Evolutionary conservation across 2,888 invertebrate species (phyloP).

Genomic region (Agrotis puta): DNA sequence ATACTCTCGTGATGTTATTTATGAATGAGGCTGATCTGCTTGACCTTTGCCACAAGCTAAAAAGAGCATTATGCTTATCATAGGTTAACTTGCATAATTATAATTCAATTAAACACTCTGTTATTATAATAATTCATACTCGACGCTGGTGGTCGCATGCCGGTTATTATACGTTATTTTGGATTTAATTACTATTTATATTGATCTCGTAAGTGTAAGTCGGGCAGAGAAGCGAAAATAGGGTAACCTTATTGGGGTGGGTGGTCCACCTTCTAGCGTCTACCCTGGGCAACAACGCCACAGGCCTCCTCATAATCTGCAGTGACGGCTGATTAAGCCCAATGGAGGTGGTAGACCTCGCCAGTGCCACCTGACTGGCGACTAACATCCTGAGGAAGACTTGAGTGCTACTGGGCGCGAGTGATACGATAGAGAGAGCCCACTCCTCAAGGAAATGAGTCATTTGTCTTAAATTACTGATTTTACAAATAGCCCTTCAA

Average conservation of each 20-base stretch:
- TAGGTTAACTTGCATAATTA: slow-evolving; percentile 24
- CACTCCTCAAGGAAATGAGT: no score
- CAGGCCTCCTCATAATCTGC: no score
- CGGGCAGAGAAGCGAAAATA: neutral
- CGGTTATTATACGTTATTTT: neutral
- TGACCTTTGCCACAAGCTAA: slow-evolving; percentile 18
- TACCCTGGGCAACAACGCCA: no score
- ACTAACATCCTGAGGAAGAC: no score
- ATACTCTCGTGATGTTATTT: no score
- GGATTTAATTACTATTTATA: slow-evolving; percentile 23
- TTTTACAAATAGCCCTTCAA: neutral
- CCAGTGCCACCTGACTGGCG: no score
- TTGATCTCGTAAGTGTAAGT: slow-evolving; percentile 1
- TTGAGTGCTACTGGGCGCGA: no score
- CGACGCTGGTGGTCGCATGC: slow-evolving; percentile 41
- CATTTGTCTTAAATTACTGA: neutral
- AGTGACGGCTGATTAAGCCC: no score
- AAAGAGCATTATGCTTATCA: slow-evolving; percentile 28
- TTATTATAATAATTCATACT: slow-evolving; percentile 13
- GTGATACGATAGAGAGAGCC: no score
- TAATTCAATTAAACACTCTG: slow-evolving; percentile 35
- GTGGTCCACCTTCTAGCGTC: neutral
- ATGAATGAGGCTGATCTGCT: neutral
- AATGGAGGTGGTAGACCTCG: no score
- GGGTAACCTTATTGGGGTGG: no score